Percentiles rank a stretch among this genome's conserved stretches.
These are phyloP conservation scores for Tragelaphus buxtoni DNA, from an alignment of 2,113 vertebrate species.

Conservation along the genomic window DNA sequence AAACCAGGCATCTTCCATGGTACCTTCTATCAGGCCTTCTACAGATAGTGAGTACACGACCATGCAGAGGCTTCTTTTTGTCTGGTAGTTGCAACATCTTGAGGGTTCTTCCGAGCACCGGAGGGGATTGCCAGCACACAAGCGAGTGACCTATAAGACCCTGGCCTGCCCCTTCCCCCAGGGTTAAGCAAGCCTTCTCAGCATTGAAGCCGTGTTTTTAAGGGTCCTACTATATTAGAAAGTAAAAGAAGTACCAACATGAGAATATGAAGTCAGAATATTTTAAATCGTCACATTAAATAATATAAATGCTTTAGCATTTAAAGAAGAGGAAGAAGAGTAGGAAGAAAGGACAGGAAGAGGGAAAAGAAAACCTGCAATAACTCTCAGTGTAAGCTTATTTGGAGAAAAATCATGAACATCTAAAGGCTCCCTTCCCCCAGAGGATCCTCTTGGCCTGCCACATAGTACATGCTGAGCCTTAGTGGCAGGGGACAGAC, in stretches of 20 bases:
- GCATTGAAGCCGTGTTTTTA: neutral
- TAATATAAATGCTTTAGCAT: neutral
- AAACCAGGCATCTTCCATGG: neutral
- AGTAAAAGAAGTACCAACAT: neutral
- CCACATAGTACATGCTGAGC: neutral
- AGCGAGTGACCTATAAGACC: neutral
- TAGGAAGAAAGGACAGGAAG: neutral
- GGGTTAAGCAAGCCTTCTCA: neutral
- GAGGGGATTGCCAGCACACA: neutral
- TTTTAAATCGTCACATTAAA: neutral
- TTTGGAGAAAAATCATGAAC: neutral
- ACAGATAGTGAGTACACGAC: neutral
- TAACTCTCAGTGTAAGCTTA: neutral
- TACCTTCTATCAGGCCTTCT: neutral
- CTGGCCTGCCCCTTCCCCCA: too few relatives aligned
- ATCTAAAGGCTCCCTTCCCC: neutral
- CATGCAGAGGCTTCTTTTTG: neutral
- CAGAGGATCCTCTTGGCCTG: neutral
- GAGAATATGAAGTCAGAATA: neutral
- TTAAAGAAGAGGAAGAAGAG: neutral
- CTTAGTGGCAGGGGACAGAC: neutral
- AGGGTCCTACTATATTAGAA: neutral
- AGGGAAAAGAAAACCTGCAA: neutral
- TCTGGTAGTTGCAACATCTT: neutral
- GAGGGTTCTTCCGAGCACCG: neutral